phyloP scores from a whole-genome alignment of 2,888 invertebrate genomes.

The Hololepta plana region DNA sequence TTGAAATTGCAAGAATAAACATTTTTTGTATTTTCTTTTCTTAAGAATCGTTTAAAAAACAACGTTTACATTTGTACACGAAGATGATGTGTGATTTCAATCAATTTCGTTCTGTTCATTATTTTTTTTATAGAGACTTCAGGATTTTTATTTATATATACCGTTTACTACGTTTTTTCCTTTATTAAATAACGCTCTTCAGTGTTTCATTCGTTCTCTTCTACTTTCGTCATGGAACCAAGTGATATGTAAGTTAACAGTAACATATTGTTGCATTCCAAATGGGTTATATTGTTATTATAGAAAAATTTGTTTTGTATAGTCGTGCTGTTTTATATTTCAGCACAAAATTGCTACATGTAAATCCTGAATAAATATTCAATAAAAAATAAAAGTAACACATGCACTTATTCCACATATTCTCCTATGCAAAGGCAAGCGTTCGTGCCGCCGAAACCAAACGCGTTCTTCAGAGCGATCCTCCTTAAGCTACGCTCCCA shows the following conservation, averaged over 20 bases:
- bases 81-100: no score
- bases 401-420: slow-evolving; percentile 19
- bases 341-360: no score
- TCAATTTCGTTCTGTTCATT: no score
- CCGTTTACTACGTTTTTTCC: no score
- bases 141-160: no score
- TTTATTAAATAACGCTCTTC: no score
- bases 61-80: neutral
- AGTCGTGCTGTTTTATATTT: slow-evolving; percentile 11
- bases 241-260: no score
- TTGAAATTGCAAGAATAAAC: neutral
- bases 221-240: no score
- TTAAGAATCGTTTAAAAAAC: slow-evolving; percentile 2
- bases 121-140: no score
- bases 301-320: slow-evolving; percentile 15
- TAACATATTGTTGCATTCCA: slow-evolving; percentile 27
- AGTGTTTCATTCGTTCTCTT: no score
- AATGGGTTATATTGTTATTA: slow-evolving; percentile 24
- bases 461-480: slow-evolving; percentile 87
- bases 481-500: slow-evolving; percentile 22
- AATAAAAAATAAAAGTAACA: slow-evolving; percentile 6
- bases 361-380: no score
- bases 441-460: slow-evolving; percentile 98
- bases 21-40: slow-evolving; percentile 3
- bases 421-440: slow-evolving; percentile 58